These are phyloP conservation scores for Chrosomus eos DNA, from an alignment of 2,797 vertebrate genomes.

Conservation along the genomic window DNA sequence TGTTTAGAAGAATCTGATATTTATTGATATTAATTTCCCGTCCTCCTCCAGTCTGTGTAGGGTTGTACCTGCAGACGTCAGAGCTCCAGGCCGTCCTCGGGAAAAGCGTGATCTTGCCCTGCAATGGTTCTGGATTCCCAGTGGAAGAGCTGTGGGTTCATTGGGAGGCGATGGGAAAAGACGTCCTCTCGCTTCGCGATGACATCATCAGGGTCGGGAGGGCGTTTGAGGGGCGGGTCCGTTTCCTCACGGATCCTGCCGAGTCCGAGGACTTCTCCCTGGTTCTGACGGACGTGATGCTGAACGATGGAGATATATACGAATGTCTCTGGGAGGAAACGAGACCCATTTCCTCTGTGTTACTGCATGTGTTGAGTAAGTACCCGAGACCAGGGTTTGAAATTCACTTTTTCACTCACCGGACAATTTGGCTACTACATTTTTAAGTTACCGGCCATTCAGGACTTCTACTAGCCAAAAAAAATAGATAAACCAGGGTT, in stretches of 20 bases:
- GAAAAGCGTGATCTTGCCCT: slow-evolving; percentile 29
- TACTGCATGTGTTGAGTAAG: slow-evolving; percentile 56
- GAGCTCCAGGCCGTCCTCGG: slow-evolving; percentile 14
- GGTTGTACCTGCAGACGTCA: background rate
- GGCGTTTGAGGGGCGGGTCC: slow-evolving; percentile 34
- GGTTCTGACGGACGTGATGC: slow-evolving; percentile 6
- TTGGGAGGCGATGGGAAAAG: slow-evolving; percentile 61
- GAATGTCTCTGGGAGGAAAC: slow-evolving; percentile 56
- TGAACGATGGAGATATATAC: slow-evolving; percentile 57
- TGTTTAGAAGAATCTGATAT: background rate
- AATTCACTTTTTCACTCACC: no score
- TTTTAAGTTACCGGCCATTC: no score
- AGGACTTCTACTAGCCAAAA: no score
- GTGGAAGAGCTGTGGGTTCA: background rate
- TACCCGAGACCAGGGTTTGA: no score
- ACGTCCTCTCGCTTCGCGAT: slow-evolving; percentile 21
- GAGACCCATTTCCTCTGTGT: slow-evolving; percentile 40
- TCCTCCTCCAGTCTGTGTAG: slow-evolving; percentile 6
- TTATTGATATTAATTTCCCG: background rate
- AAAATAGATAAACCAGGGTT: no score
- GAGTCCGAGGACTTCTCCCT: slow-evolving; percentile 52
- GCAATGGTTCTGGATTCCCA: slow-evolving; percentile 32
- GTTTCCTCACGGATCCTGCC: background rate
- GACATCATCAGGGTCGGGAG: background rate
- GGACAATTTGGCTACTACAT: no score